Percentiles rank a stretch among this genome's conserved stretches.
Evolutionary conservation across 2,113 vertebrate species (phyloP).

Genomic region (Sturnus vulgaris): DNA sequence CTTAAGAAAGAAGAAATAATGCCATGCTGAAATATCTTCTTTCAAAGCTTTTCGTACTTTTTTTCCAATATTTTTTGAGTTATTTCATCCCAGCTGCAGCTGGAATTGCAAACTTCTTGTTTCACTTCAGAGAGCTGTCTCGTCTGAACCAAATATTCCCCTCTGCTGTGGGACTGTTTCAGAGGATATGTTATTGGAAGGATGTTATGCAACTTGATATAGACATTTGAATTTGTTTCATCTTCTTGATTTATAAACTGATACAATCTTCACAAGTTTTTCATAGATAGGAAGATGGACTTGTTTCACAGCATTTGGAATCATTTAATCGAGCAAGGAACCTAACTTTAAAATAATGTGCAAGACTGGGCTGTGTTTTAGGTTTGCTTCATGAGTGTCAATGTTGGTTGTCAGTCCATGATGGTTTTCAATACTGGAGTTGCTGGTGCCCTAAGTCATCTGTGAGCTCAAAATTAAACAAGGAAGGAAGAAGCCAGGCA

Average conservation of each 20-base stretch:
- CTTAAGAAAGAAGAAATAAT: conserved; percentile 44
- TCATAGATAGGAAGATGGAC: neutral
- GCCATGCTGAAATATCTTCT: conserved; percentile 6
- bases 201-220: neutral
- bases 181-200: neutral
- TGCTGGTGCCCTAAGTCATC: neutral
- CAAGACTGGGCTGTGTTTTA: neutral
- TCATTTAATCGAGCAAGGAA: neutral
- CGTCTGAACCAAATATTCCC: conserved; percentile 27
- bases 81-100: conserved; percentile 20
- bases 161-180: neutral
- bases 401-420: neutral
- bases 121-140: neutral
- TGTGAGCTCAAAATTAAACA: neutral
- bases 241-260: conserved; percentile 40
- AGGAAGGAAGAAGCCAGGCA: neutral
- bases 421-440: neutral
- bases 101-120: conserved; percentile 18
- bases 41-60: neutral
- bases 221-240: conserved; percentile 28
- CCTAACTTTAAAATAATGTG: neutral
- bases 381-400: neutral
- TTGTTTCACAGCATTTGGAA: conserved; percentile 17
- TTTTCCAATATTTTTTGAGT: conserved; percentile 3
- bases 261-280: neutral